These are phyloP conservation scores for Pomacea canaliculata DNA, from an alignment of 2,888 invertebrate genomes.

Conservation along the genomic window DNA sequence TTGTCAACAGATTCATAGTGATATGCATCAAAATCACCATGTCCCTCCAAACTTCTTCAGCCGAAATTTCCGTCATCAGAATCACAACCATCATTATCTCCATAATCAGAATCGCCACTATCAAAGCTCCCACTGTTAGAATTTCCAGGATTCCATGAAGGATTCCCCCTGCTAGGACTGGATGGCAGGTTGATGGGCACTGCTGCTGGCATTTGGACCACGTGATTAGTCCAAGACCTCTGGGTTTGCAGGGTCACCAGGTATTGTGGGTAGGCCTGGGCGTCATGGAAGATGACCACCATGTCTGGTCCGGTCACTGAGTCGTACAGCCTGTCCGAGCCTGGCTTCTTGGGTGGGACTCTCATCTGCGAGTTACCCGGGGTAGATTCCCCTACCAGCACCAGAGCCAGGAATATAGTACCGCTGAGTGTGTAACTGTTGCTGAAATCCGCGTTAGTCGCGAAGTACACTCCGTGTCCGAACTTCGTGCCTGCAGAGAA, in stretches of 20 bases:
- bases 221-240: background rate
- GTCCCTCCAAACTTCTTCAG: too few species aligned
- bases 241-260: constrained; percentile 14
- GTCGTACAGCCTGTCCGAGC: constrained; percentile 35
- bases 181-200: too few species aligned
- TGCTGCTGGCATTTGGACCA: too few species aligned
- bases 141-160: too few species aligned
- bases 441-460: constrained; percentile 35
- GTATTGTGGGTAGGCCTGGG: constrained; percentile 43
- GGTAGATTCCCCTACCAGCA: constrained; percentile 42
- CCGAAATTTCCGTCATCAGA: too few species aligned
- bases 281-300: constrained; percentile 42
- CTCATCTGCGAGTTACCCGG: constrained; percentile 31
- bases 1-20: too few species aligned
- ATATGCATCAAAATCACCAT: too few species aligned
- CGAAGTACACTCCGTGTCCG: constrained; percentile 58
- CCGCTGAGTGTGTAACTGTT: constrained; percentile 27
- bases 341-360: constrained; percentile 38
- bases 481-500: constrained; percentile 33
- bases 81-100: too few species aligned
- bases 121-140: too few species aligned
- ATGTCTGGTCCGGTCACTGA: constrained; percentile 43
- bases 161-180: too few species aligned
- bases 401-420: constrained; percentile 39
- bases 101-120: too few species aligned